Evolutionary conservation across 2,888 invertebrate genomes (phyloP), one percentile per base, ranked within the genome.

Genomic region (Tiliacea citrago): DNA sequence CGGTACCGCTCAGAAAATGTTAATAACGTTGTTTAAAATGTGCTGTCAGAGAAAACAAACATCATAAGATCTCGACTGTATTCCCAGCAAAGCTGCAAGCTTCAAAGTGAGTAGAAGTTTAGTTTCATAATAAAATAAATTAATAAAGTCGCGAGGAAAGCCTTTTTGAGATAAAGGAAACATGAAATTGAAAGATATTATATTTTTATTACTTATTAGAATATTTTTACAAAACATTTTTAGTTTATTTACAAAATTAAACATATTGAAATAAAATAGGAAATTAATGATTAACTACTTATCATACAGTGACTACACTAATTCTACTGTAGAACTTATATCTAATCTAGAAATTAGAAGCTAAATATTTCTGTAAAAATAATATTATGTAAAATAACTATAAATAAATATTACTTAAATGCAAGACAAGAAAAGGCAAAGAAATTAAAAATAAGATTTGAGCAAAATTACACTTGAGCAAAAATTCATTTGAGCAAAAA

Each of bases 381-480:
- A 42, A 57, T 57, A 68, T 45, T 45, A 39, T 42, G 21, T 29
- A 16, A 65, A 49, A 13, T 45, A 42, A 53, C 49, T 49, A 21
- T 7, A 61, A 76, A 81, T 81, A 79, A 79, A 79, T 81, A 76
- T 69, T 35, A 47, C 16, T 57, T 75, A 81, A 66, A 79, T 79
- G 65, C 39, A 39, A 61, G 9, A 39, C 39, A 65, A 61, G 42
- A 61, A 60, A 68, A 63, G 58, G 63, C 55, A 51, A 55, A 1
- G 6, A 51, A n/a, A 16, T 60, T 60, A 55, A 21, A 62, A 55
- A 0, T 71, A 51, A 35, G 2, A 57, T 35, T 24, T 24, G 29
- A 75, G 39, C 39, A 39, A 39, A 39, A 35, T 35, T 3, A 35
- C 3, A 53, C 47, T 51, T 49, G 49, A 49, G 13, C 35, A 49